Conservation (phyloP, 1,140 invertebrate genomes). For the Zaprionus nigranus region DNA sequence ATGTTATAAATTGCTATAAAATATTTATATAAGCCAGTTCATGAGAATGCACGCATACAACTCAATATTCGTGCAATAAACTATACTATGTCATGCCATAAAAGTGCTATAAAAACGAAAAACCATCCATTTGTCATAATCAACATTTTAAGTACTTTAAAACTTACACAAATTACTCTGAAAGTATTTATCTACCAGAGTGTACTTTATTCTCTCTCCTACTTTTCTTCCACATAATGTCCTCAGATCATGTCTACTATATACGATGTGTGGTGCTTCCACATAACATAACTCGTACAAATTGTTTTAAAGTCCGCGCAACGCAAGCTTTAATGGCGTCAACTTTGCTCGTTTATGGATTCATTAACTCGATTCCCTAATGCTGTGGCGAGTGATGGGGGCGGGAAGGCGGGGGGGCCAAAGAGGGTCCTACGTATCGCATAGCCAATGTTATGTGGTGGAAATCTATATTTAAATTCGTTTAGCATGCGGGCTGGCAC, state of each 20-base stretch:
- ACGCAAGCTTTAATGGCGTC: background rate
- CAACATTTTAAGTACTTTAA: background rate
- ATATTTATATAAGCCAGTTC: no score
- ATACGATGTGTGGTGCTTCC: background rate
- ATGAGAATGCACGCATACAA: no score
- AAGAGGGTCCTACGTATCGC: background rate
- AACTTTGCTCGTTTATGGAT: conserved; percentile 6
- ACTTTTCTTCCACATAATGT: no score
- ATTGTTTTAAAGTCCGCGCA: background rate
- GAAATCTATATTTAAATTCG: conserved; percentile 8
- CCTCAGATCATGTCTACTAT: no score
- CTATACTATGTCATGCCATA: no score
- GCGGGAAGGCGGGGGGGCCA: background rate
- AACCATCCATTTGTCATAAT: no score
- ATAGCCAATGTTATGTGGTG: background rate
- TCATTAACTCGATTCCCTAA: conserved; percentile 5
- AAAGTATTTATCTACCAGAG: background rate
- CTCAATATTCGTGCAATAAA: no score
- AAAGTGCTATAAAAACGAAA: no score
- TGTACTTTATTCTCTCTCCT: no score
- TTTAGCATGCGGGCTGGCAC: background rate
- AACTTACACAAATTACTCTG: background rate
- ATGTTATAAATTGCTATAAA: background rate
- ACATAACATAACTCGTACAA: background rate
- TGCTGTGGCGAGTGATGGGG: background rate